These are phyloP conservation scores for Callaeas wilsoni DNA, from an alignment of 2,113 vertebrate genomes.

Conservation along the genomic window DNA sequence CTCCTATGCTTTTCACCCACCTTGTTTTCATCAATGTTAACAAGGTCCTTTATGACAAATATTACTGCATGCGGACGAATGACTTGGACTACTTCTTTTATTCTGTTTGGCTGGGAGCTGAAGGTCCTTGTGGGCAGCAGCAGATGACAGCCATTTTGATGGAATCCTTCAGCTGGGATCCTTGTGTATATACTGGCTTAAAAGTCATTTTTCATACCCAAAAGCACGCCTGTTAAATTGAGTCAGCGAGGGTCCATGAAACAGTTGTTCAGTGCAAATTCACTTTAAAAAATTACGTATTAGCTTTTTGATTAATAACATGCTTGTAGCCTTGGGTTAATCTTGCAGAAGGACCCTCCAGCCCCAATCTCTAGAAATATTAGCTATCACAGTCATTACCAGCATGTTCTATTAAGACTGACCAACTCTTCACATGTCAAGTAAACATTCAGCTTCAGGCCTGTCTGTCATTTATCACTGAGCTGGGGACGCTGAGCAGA, in stretches of 20 bases:
- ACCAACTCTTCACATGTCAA: slow-evolving; percentile 58
- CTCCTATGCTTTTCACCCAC: not conserved
- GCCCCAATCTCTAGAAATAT: slow-evolving; percentile 10
- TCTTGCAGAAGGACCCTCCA: slow-evolving; percentile 24
- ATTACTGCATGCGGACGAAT: fast-evolving
- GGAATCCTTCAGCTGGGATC: not conserved
- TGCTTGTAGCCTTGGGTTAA: slow-evolving; percentile 27
- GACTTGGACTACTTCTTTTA: not conserved
- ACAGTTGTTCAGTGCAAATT: slow-evolving; percentile 15
- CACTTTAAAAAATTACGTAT: slow-evolving; percentile 50
- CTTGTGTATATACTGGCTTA: not conserved
- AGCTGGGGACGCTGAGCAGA: not conserved
- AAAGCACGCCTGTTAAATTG: not conserved
- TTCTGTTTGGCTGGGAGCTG: not conserved
- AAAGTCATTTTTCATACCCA: slow-evolving; percentile 9
- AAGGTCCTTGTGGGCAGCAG: not conserved
- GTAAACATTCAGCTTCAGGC: slow-evolving; percentile 53
- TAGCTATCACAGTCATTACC: slow-evolving; percentile 56
- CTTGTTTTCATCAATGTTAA: not conserved
- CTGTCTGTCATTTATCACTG: slow-evolving; percentile 35
- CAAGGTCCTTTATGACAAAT: not conserved
- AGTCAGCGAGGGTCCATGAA: not conserved
- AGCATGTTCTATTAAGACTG: slow-evolving; percentile 54
- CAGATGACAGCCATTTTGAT: not conserved
- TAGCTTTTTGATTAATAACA: slow-evolving; percentile 47